Evolutionary conservation across 2,888 invertebrate species (phyloP), one percentile per base, ranked within the genome.

Genomic region (Frankliniella intonsa): DNA sequence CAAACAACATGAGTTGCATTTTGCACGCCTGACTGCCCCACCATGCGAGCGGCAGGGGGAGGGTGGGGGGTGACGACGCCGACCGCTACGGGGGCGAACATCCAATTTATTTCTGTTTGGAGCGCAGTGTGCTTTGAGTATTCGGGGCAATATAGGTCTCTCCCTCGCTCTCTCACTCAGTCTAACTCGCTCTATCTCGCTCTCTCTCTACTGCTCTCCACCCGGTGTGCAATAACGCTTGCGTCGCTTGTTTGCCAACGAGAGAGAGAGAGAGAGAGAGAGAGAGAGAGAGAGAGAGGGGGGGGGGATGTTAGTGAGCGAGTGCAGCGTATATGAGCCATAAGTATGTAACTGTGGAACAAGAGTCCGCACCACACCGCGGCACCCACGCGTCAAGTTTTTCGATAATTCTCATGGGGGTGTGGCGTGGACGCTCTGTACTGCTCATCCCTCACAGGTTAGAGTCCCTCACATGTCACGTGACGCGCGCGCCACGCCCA

Each of bases 61-160:
- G 38, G 38, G 9, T 69, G 69, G 69, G 25, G 69, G 69, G 69
- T 10, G 69, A 12, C 3, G 69, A 19, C 69, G 69, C 3, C 10
- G 11, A 62, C 62, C 62, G 62, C 62, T 62, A 62, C 62, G 62
- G 62, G 62, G 62, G 62, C 62, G 62, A 62, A 25, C 69, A 76
- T 76, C 69, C 69, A 76, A 76, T 76, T 69, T 76, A 76, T 76
- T 76, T 76, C 69, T 76, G 69, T 76, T 76, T 22, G 69, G 69
- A 8, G 69, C 69, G 69, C 69, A 22, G 69, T 76, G 25, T 76
- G 25, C 69, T 69, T 69, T 25, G 69, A 76, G 69, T 76, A 76
- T 76, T 76, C 69, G 69, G 69, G 22, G 69, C 25, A 25, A 76
- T 22, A 25, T 76, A 69, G n/a, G 22, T 22, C 22, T 25, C 25